Percentiles rank a stretch among this genome's conserved stretches.
Evolutionary conservation across 92 coral and sea anemone species (phyloP).

Genomic region (Palythoa caribaeorum): DNA sequence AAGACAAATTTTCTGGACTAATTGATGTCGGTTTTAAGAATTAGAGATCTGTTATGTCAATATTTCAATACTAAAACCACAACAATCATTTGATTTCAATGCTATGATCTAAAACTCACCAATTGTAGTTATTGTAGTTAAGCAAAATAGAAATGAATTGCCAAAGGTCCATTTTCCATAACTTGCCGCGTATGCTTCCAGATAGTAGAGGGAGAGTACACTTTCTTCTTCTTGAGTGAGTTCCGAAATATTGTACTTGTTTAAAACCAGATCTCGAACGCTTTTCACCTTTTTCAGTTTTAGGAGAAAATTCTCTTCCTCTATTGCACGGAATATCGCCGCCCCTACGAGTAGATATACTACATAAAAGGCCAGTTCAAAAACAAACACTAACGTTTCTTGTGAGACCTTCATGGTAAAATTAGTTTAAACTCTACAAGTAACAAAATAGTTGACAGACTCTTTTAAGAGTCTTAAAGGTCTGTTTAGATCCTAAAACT

Average conservation of each 20-base stretch:
- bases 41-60: no score
- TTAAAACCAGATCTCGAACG: constrained; percentile 52
- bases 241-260: constrained; percentile 74
- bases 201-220: neutral
- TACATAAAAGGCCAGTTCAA: constrained; percentile 44
- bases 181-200: neutral
- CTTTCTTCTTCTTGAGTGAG: constrained; percentile 46
- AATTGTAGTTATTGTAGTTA: constrained; percentile 76
- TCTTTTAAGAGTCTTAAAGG: neutral
- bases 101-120: constrained; percentile 58
- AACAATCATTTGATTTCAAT: neutral
- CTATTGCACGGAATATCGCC: constrained; percentile 72
- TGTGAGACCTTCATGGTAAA: neutral
- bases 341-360: constrained; percentile 72
- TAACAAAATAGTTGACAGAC: neutral
- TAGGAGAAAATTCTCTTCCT: constrained; percentile 30
- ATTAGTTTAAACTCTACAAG: neutral
- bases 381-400: neutral
- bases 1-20: no score
- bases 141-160: constrained; percentile 71
- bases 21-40: no score
- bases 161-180: constrained; percentile 69
- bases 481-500: neutral
- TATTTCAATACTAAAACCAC: neutral
- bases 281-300: constrained; percentile 18